phyloP scores from a whole-genome alignment of 2,113 vertebrate genomes.

The Chloroceryle aenea region DNA sequence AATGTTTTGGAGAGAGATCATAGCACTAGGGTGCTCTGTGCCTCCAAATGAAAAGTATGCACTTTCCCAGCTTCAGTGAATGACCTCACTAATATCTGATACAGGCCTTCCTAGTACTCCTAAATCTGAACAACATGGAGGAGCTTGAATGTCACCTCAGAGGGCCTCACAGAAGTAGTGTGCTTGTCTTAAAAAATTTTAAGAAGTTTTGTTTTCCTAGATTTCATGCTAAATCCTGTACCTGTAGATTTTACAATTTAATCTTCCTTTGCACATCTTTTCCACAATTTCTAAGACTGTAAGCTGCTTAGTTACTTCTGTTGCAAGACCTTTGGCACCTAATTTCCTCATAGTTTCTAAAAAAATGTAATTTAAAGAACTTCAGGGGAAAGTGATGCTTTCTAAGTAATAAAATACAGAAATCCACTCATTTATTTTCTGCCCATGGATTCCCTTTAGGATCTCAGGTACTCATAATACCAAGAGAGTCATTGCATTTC shows the following conservation, averaged over 20 bases:
- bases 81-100: not conserved
- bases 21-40: not conserved
- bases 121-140: not conserved
- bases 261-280: not conserved
- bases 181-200: not conserved
- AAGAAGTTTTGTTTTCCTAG: not conserved
- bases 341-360: not conserved
- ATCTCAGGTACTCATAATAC: slow-evolving; percentile 4
- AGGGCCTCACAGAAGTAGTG: not conserved
- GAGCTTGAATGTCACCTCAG: not conserved
- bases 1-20: not conserved
- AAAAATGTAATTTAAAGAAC: not conserved
- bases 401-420: not conserved
- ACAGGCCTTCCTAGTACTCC: not conserved
- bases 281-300: not conserved
- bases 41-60: not conserved
- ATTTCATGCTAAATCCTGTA: not conserved
- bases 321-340: not conserved
- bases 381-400: not conserved
- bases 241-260: not conserved
- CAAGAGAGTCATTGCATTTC: not conserved
- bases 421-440: not conserved
- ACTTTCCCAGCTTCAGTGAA: not conserved
- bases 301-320: not conserved
- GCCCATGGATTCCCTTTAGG: not conserved